Evolutionary conservation across 2,113 vertebrate genomes (phyloP).

Genomic region (Tetrao urogallus): DNA sequence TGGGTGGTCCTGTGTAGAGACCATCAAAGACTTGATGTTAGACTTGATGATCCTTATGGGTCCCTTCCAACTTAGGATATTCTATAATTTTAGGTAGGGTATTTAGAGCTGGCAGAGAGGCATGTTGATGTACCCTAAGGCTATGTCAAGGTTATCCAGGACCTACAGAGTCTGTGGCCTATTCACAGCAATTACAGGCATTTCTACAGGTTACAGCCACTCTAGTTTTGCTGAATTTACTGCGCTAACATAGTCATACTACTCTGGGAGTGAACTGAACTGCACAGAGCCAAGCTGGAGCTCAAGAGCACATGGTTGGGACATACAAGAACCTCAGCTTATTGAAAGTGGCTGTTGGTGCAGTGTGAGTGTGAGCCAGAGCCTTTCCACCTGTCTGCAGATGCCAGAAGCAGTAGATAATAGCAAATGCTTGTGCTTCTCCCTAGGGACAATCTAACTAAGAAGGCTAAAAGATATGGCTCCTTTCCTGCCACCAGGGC

Average conservation of each 20-base stretch:
- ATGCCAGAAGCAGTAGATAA: not conserved
- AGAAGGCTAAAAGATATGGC: not conserved
- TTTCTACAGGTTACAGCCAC: not conserved
- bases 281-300: not conserved
- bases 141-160: not conserved
- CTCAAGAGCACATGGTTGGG: not conserved
- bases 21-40: no score
- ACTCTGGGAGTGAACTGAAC: not conserved
- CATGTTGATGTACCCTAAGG: not conserved
- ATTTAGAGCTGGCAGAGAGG: not conserved
- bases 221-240: not conserved
- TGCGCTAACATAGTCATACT: not conserved
- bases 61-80: no score
- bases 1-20: no score
- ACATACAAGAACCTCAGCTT: not conserved
- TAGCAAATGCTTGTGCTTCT: not conserved
- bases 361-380: fast-evolving
- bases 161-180: not conserved
- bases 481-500: not conserved
- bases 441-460: fast-evolving
- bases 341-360: not conserved
- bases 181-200: not conserved
- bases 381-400: not conserved
- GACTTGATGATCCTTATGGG: no score
- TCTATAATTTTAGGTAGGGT: not conserved